Evolutionary conservation across 1,140 invertebrate species (phyloP), one percentile per base, ranked within the genome.

Genomic region (Oedothorax gibbosus): DNA sequence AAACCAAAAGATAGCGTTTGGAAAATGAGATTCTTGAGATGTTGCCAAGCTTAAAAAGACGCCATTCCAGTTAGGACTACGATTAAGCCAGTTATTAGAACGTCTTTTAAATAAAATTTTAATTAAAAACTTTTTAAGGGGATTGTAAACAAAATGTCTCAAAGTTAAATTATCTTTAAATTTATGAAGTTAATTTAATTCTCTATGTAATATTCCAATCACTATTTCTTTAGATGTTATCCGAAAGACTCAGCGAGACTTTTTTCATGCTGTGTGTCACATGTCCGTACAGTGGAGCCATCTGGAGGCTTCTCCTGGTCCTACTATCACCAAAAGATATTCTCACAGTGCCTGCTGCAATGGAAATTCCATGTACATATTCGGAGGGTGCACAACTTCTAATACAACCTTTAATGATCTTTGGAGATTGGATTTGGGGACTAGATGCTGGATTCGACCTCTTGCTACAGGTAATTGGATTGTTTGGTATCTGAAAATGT

Each of bases 361-460:
- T 89, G 93, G 89, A 3, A 62, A 87, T 80, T 87, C 86, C 14
- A 96, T 99, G 96, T 99, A 96, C 90, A 93, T 99, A 53, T 99
- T 99, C 93, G 97, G 97, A 69, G 98, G 98, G 0, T 98, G 96
- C 87, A 98, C 97, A n/a, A 89, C 89, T 14, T 95, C 95, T 53
- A 95, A 95, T 57, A 99, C 98, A 20, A 97, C 97, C 11, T 99
- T 99, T 88, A 99, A 99, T 92, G 98, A 99, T 91, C 91, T 99
- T 10, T 99, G 98, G 98, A 92, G 93, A 87, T 94, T 99, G 89
- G 96, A 99, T 92, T 92, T 99, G 65, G 94, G 95, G 9, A 94
- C 93, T 66, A 92, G 96, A 88, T 92, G 93, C 87, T 98, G 97
- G 97, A 89, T 90, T 20, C 85, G 91, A 20, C 91, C 90, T 49